Conservation (phyloP, 2,113 vertebrate genomes). For the Actenoides hombroni region DNA sequence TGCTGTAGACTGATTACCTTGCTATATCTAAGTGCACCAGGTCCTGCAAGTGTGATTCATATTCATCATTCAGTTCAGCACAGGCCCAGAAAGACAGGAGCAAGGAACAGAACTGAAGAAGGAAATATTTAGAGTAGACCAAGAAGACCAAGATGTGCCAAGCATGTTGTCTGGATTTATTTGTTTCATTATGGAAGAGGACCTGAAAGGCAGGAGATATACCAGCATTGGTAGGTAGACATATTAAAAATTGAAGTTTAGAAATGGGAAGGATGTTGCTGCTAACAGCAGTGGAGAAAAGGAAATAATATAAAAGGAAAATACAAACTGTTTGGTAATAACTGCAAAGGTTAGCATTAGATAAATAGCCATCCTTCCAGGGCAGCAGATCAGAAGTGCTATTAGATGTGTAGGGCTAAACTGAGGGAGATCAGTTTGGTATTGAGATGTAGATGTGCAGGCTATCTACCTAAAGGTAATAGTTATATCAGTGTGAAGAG, state of each 20-base stretch:
- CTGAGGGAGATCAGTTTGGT: not conserved
- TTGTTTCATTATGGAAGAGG: not conserved
- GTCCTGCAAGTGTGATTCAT: not conserved
- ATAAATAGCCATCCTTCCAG: not conserved
- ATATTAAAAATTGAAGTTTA: not conserved
- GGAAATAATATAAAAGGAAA: not conserved
- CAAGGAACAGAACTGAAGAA: not conserved
- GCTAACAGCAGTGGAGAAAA: not conserved
- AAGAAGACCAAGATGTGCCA: not conserved
- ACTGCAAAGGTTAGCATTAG: not conserved
- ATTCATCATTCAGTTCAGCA: not conserved
- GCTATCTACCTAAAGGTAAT: conserved; percentile 34
- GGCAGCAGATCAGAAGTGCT: not conserved
- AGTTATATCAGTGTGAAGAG: conserved; percentile 24
- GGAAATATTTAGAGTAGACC: not conserved
- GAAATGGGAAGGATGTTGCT: not conserved
- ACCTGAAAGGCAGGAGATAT: not conserved
- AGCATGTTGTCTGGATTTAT: not conserved
- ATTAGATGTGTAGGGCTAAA: conserved; percentile 21
- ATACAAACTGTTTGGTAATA: not conserved
- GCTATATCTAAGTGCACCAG: not conserved
- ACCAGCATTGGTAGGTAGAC: not conserved
- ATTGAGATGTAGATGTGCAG: conserved; percentile 53
- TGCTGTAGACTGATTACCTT: not conserved
- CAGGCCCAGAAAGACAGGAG: not conserved